Conservation (phyloP, 2,888 invertebrate genomes). For the Cynaeus angustus region DNA sequence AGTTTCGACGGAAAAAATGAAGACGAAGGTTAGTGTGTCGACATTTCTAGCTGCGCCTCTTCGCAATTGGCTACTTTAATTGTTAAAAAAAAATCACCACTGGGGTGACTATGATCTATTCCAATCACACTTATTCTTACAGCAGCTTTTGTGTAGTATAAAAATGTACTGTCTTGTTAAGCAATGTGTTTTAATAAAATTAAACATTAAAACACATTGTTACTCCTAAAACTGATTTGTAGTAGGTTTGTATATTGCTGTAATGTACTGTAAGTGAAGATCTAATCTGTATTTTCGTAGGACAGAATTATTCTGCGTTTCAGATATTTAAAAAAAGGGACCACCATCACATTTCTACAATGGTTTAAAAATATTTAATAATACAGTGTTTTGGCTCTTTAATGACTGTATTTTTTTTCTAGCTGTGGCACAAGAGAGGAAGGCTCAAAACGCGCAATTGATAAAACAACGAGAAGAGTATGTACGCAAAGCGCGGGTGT, state of each 20-base stretch:
- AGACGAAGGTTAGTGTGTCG: slow-evolving; percentile 48
- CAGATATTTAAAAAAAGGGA: slow-evolving; percentile 28
- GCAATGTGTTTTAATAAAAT: slow-evolving; percentile 17
- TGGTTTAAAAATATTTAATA: slow-evolving; percentile 42
- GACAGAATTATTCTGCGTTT: slow-evolving; percentile 28
- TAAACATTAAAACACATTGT: slow-evolving; percentile 23
- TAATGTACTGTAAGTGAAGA: slow-evolving; percentile 18
- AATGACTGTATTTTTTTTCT: slow-evolving; percentile 58
- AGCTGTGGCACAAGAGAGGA: slow-evolving; percentile 87
- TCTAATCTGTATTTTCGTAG: slow-evolving; percentile 52
- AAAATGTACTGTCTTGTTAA: not conserved
- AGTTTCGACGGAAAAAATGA: slow-evolving; percentile 59
- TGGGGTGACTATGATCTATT: not conserved
- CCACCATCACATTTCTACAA: slow-evolving; percentile 22
- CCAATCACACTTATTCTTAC: not conserved
- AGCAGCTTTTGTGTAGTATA: not conserved
- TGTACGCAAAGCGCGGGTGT: slow-evolving; percentile 81
- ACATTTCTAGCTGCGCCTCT: slow-evolving; percentile 14
- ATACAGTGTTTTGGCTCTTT: slow-evolving; percentile 8
- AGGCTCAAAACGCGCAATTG: slow-evolving; percentile 87
- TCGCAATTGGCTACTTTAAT: slow-evolving; percentile 4
- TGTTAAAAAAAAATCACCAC: not conserved
- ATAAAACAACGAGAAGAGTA: slow-evolving; percentile 88
- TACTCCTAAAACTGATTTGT: slow-evolving; percentile 2
- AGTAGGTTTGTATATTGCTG: slow-evolving; percentile 35